Percentiles rank a stretch among this genome's conserved stretches.
Conservation (phyloP, 92 coral and sea anemone species). For the Meandrina meandrites region DNA sequence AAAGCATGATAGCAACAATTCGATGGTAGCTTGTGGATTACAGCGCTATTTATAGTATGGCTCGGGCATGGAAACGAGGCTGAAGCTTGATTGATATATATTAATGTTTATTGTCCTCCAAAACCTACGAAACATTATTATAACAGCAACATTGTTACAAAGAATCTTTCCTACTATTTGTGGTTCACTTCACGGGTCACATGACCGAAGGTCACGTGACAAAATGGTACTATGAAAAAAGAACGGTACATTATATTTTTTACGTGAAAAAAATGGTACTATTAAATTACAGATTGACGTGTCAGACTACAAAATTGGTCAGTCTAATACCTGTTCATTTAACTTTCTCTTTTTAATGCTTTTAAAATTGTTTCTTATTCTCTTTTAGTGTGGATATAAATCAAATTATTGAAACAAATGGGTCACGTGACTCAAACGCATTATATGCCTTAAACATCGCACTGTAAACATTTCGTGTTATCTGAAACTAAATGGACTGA, state of each 20-base stretch:
- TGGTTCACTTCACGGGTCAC: slow-evolving; percentile 12
- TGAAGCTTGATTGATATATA: slow-evolving; percentile 4
- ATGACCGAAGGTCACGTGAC: background rate
- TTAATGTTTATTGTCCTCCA: background rate
- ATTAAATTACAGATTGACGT: background rate
- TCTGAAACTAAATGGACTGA: too few relatives aligned
- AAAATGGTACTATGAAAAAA: background rate
- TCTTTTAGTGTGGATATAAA: background rate
- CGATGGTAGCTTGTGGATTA: slow-evolving; percentile 20
- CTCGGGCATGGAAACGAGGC: slow-evolving; percentile 27
- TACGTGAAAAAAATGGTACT: background rate
- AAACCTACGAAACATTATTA: background rate
- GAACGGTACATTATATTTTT: too few relatives aligned
- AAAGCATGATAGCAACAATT: slow-evolving; percentile 32
- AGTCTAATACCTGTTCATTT: background rate
- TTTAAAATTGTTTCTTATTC: background rate
- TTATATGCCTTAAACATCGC: too few relatives aligned
- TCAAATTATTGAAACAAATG: background rate
- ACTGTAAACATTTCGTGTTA: too few relatives aligned
- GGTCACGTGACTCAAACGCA: background rate
- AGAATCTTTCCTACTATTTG: background rate
- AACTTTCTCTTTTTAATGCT: background rate
- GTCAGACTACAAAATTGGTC: background rate
- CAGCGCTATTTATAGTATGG: slow-evolving; percentile 24
- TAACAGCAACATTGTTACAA: slow-evolving; percentile 4